Evolutionary conservation across 2,888 invertebrate species (phyloP).

Genomic region (Microlaimidae sp.): DNA sequence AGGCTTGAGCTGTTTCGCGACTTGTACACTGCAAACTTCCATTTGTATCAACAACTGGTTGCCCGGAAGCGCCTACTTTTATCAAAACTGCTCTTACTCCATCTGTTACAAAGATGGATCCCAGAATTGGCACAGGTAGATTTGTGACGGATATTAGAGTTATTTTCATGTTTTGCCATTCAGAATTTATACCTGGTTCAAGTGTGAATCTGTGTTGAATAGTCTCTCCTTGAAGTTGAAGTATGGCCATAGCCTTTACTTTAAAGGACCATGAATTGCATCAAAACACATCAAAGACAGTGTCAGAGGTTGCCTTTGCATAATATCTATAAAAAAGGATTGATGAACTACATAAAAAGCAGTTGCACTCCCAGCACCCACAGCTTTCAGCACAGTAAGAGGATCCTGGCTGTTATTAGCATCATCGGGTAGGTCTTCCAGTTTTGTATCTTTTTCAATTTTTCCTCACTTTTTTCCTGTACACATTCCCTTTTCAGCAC

Average conservation of each 20-base stretch:
- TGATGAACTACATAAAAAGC: not conserved
- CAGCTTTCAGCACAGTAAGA: not conserved
- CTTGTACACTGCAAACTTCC: not conserved
- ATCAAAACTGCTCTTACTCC: not conserved
- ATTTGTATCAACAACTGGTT: not conserved
- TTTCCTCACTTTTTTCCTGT: not conserved
- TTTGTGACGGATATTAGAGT: constrained; percentile 3
- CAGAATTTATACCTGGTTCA: not conserved
- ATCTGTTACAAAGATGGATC: constrained; percentile 8
- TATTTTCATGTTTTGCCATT: not conserved
- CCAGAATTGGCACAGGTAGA: not conserved
- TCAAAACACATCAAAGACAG: constrained; percentile 5
- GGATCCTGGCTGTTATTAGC: not conserved
- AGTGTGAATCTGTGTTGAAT: not conserved
- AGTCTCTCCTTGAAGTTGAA: not conserved
- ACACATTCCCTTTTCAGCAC: not conserved
- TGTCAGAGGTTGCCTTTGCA: not conserved
- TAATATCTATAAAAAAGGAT: not conserved
- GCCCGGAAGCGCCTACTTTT: not conserved
- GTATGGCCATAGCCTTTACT: not conserved
- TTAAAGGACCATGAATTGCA: not conserved
- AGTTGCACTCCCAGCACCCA: not conserved
- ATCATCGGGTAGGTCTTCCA: not conserved
- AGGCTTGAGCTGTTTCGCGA: not conserved
- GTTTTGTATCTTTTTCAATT: not conserved